These are phyloP conservation scores for Nymphalis polychloros DNA, from an alignment of 2,888 invertebrate genomes.

Conservation along the genomic window DNA sequence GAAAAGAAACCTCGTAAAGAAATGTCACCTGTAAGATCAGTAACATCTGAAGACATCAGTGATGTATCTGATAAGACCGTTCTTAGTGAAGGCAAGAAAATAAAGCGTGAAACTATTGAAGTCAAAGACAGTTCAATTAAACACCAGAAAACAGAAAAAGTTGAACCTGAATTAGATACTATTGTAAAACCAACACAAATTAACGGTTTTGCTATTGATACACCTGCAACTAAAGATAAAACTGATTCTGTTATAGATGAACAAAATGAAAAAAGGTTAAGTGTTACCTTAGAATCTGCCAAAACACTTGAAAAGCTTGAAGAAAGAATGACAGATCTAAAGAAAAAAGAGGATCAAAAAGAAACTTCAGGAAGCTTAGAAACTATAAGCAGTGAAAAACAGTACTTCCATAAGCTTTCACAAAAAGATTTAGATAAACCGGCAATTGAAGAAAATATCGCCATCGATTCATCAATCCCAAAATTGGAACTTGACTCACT, in stretches of 20 bases:
- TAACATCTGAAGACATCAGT: conserved; percentile 78
- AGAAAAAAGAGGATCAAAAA: conserved; percentile 53
- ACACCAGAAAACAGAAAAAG: conserved; percentile 33
- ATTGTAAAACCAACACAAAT: conserved; percentile 16
- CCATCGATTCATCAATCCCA: conserved; percentile 51
- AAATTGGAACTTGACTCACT: conserved; percentile 53
- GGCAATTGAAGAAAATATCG: conserved; percentile 34
- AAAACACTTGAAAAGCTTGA: conserved; percentile 74
- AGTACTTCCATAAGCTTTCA: not conserved
- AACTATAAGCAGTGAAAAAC: conserved; percentile 12
- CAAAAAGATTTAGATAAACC: conserved; percentile 12
- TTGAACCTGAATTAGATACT: conserved; percentile 21
- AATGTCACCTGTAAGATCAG: conserved; percentile 65
- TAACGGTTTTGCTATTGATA: conserved; percentile 27
- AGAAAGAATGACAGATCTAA: conserved; percentile 70
- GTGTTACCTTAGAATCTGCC: conserved; percentile 62
- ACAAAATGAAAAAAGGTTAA: conserved; percentile 49
- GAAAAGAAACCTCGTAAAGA: conserved; percentile 49
- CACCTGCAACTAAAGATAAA: conserved; percentile 25
- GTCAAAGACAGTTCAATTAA: conserved; percentile 9
- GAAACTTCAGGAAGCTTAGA: conserved; percentile 1
- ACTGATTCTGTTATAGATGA: no score
- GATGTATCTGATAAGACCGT: conserved; percentile 73
- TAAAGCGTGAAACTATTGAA: conserved; percentile 53
- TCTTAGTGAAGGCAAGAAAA: conserved; percentile 63